Percentiles rank a stretch among this genome's conserved stretches.
Evolutionary conservation across 2,113 vertebrate genomes (phyloP).

Genomic region (Excalfactoria chinensis): DNA sequence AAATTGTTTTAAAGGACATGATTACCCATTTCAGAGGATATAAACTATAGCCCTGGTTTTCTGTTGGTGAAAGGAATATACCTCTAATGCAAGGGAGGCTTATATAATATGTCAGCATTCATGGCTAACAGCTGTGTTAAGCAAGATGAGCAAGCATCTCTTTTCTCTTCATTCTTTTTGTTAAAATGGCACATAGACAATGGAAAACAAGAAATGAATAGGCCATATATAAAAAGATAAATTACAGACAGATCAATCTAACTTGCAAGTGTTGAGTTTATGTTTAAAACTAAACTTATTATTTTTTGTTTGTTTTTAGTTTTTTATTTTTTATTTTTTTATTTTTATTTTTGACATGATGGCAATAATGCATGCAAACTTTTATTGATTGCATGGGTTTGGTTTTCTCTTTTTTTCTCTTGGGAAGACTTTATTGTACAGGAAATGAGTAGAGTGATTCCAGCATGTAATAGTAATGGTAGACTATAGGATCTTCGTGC

Average conservation of each 20-base stretch:
- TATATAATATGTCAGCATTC: neutral
- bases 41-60: neutral
- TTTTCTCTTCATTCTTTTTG: neutral
- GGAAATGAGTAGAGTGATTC: neutral
- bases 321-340: no score
- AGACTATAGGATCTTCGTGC: neutral
- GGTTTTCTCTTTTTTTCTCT: neutral
- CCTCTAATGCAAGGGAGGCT: neutral
- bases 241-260: neutral
- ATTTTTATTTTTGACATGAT: neutral
- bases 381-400: neutral
- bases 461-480: neutral
- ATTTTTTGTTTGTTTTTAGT: accelerated
- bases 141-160: neutral
- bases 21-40: no score
- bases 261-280: neutral
- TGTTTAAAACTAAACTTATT: neutral
- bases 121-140: neutral
- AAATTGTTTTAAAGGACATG: neutral
- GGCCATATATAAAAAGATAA: neutral
- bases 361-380: neutral
- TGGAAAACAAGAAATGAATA: neutral
- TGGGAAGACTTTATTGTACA: neutral
- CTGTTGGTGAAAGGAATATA: neutral
- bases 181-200: neutral